Evolutionary conservation across 2,113 vertebrate species (phyloP).

Genomic region (Percopsis transmontana): DNA sequence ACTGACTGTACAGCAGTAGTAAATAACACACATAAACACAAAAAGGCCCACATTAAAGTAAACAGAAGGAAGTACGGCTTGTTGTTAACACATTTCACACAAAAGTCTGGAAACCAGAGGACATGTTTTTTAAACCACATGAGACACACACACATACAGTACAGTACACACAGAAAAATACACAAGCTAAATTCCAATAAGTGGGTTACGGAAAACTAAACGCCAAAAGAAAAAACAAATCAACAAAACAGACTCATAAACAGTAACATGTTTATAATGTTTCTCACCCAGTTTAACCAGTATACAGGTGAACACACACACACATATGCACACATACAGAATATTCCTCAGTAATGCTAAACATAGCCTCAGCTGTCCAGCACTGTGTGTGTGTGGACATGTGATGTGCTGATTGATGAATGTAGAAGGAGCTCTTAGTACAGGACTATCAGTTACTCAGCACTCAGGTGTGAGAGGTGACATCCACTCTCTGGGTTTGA

Average conservation of each 20-base stretch:
- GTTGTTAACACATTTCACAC: too few relatives aligned
- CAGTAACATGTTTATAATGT: slow-evolving; percentile 39
- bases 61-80: too few relatives aligned
- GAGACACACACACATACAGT: too few relatives aligned
- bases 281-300: slow-evolving; percentile 24
- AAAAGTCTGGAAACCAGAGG: too few relatives aligned
- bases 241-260: slow-evolving; percentile 17
- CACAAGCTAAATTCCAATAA: background rate
- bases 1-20: too few relatives aligned
- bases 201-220: slow-evolving; percentile 8
- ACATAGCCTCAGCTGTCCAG: slow-evolving; percentile 1
- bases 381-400: background rate
- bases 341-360: background rate
- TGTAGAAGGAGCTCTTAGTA: slow-evolving; percentile 10
- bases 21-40: too few relatives aligned
- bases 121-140: too few relatives aligned
- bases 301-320: slow-evolving; percentile 27
- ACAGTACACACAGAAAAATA: background rate
- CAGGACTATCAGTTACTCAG: too few relatives aligned
- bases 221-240: background rate
- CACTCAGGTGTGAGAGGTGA: too few relatives aligned
- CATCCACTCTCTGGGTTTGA: too few relatives aligned
- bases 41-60: too few relatives aligned
- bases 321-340: background rate
- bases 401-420: slow-evolving; percentile 15